Conservation (phyloP, 1,140 invertebrate species). For the Lasioglossum albipes region DNA sequence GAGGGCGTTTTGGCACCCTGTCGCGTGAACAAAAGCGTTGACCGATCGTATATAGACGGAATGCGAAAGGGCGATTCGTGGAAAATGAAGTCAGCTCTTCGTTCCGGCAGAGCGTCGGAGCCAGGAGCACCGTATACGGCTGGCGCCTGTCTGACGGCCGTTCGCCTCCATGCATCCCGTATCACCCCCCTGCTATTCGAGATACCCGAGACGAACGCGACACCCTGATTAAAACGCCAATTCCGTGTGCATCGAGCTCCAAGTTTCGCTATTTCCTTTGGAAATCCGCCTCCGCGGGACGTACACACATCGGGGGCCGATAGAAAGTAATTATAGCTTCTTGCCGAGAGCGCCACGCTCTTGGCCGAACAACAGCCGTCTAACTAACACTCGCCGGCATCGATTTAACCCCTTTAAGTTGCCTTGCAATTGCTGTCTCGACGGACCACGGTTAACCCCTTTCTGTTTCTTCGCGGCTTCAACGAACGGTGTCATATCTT, state of each 20-base stretch:
- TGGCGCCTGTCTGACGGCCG: slow-evolving; percentile 71
- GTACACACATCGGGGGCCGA: slow-evolving; percentile 53
- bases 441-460: neutral
- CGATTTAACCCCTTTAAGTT: neutral
- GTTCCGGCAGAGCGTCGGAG: slow-evolving; percentile 54
- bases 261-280: slow-evolving; percentile 47
- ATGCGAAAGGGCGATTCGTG: slow-evolving; percentile 59
- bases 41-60: slow-evolving; percentile 50
- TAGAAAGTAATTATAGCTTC: slow-evolving; percentile 61
- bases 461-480: too few relatives aligned
- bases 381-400: neutral
- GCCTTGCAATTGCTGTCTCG: neutral
- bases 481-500: too few relatives aligned
- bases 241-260: slow-evolving; percentile 59
- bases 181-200: slow-evolving; percentile 38
- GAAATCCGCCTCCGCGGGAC: slow-evolving; percentile 25
- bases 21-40: slow-evolving; percentile 59
- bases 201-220: slow-evolving; percentile 68
- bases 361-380: neutral
- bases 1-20: slow-evolving; percentile 60
- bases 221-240: slow-evolving; percentile 73
- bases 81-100: slow-evolving; percentile 67
- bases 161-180: slow-evolving; percentile 43
- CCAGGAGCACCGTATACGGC: slow-evolving; percentile 52
- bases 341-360: neutral